These are phyloP conservation scores for Drosophila formosana DNA, from an alignment of 2,888 invertebrate genomes.

Conservation along the genomic window DNA sequence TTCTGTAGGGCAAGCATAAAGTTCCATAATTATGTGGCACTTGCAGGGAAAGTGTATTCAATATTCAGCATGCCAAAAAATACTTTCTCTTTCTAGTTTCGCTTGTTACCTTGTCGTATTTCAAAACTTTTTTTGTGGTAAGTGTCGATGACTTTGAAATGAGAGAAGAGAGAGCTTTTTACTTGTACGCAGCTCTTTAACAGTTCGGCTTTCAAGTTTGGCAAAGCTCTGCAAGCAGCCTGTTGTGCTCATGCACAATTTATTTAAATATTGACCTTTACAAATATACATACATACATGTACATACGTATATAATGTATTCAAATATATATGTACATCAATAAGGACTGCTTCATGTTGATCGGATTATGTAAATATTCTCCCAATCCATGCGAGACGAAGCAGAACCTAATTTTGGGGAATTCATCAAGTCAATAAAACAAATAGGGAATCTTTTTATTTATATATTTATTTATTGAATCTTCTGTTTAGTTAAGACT, in stretches of 20 bases:
- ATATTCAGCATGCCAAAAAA: neutral
- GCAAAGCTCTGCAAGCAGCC: conserved; percentile 48
- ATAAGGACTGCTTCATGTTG: neutral
- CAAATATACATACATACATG: too few relatives aligned
- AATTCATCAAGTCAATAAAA: too few relatives aligned
- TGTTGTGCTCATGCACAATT: conserved; percentile 25
- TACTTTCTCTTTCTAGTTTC: conserved; percentile 30
- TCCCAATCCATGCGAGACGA: neutral
- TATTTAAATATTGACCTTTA: conserved; percentile 25
- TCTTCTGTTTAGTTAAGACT: too few relatives aligned
- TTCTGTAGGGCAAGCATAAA: neutral
- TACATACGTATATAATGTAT: neutral
- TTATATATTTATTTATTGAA: too few relatives aligned
- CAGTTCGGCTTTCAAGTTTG: conserved; percentile 38
- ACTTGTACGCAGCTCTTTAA: conserved; percentile 39
- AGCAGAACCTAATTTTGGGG: too few relatives aligned
- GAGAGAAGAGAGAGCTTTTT: conserved; percentile 22
- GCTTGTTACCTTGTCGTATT: conserved; percentile 38
- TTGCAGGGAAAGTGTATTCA: conserved; percentile 16
- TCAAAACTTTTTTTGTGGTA: conserved; percentile 27
- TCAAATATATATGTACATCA: neutral
- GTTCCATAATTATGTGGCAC: neutral
- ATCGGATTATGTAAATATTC: neutral
- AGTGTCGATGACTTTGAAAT: conserved; percentile 15
- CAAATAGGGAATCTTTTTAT: too few relatives aligned